Evolutionary conservation across 1,140 invertebrate genomes (phyloP).

Genomic region (Tetramorium alpestre): DNA sequence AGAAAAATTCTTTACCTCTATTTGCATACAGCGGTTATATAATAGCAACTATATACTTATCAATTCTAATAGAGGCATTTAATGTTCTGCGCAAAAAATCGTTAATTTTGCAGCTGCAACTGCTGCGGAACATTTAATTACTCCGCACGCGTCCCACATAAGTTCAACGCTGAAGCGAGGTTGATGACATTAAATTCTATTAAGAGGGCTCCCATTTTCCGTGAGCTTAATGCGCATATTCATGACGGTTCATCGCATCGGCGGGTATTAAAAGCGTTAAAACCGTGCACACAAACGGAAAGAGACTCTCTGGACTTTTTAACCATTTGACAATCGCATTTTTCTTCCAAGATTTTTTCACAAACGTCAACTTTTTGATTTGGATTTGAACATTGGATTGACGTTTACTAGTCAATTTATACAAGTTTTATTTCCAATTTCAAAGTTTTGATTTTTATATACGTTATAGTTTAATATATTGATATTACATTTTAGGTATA

Average conservation of each 20-base stretch:
- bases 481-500: not conserved
- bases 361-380: not conserved
- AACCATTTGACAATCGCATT: constrained; percentile 10
- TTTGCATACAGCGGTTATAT: not conserved
- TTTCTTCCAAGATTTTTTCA: not conserved
- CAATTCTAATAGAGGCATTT: constrained; percentile 6
- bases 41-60: not conserved
- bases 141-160: constrained; percentile 43
- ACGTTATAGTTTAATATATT: not conserved
- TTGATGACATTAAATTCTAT: constrained; percentile 61
- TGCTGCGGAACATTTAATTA: constrained; percentile 49
- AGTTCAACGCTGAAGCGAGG: constrained; percentile 54
- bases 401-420: not conserved
- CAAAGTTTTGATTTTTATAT: not conserved
- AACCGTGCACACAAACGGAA: not conserved
- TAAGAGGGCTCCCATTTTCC: constrained; percentile 43
- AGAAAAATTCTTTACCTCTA: too few relatives aligned
- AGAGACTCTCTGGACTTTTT: constrained; percentile 1
- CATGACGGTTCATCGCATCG: constrained; percentile 39
- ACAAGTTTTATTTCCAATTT: not conserved
- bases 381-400: not conserved
- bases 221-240: constrained; percentile 51
- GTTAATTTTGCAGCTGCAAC: constrained; percentile 45
- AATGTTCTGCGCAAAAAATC: constrained; percentile 36
- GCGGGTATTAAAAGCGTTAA: constrained; percentile 34